Evolutionary conservation across 1,140 invertebrate genomes (phyloP).

Genomic region (Pectinophora gossypiella): DNA sequence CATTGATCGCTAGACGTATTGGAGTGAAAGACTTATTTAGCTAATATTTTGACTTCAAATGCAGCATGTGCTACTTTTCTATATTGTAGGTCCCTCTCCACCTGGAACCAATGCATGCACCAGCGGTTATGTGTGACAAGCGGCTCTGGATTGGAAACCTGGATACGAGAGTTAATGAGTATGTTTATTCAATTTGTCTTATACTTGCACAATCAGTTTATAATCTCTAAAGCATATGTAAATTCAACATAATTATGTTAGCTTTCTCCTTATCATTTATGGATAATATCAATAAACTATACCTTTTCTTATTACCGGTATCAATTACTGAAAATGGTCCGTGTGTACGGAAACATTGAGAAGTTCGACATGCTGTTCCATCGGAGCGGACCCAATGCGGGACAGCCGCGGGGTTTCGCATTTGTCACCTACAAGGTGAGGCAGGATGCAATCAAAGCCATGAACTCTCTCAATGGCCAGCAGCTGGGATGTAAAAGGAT

Average conservation of each 20-base stretch:
- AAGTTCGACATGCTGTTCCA: conserved; percentile 97
- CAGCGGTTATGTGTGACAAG: conserved; percentile 79
- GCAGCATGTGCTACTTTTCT: no score
- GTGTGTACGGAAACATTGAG: conserved; percentile 93
- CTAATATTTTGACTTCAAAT: no score
- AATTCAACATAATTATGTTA: no score
- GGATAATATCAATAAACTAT: conserved; percentile 33
- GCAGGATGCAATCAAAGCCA: conserved; percentile 80
- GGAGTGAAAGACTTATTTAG: no score
- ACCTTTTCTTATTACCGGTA: conserved; percentile 83
- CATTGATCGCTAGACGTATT: no score
- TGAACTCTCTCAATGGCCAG: conserved; percentile 84
- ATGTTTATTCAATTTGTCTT: conserved; percentile 77
- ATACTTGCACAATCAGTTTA: no score
- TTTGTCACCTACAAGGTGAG: conserved; percentile 89
- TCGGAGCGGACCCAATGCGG: conserved; percentile 89
- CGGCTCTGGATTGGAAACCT: conserved; percentile 94
- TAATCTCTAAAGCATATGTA: no score
- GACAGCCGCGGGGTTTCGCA: conserved; percentile 93
- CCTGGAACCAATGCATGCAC: conserved; percentile 76
- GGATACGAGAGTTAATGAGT: conserved; percentile 92
- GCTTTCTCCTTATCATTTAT: not conserved
- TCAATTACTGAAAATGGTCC: conserved; percentile 95
- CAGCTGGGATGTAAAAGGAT: conserved; percentile 84
- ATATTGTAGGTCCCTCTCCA: conserved; percentile 69